A percentile compares a stretch with the other conserved stretches of the same genome.
Evolutionary conservation across 2,888 invertebrate genomes (phyloP).

Genomic region (Cistogaster globosa): DNA sequence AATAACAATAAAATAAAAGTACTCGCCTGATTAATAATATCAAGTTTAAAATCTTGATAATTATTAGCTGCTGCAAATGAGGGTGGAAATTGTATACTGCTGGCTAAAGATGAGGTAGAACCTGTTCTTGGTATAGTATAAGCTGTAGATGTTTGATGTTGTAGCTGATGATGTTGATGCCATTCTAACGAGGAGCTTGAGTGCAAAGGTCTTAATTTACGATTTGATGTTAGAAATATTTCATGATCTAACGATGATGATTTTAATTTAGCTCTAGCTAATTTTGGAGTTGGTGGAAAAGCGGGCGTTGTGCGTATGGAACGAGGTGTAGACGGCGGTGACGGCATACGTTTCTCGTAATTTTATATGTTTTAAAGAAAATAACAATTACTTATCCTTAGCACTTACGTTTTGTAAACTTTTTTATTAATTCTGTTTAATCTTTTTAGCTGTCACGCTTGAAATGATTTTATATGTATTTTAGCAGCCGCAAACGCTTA

Average conservation of each 20-base stretch:
- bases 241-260: slow-evolving; percentile 79
- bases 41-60: slow-evolving; percentile 81
- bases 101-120: slow-evolving; percentile 79
- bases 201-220: slow-evolving; percentile 72
- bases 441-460: slow-evolving; percentile 30
- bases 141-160: slow-evolving; percentile 67
- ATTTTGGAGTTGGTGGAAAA: slow-evolving; percentile 63
- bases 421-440: slow-evolving; percentile 12
- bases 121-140: slow-evolving; percentile 77
- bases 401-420: not conserved
- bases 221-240: slow-evolving; percentile 76
- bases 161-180: slow-evolving; percentile 73
- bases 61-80: slow-evolving; percentile 76
- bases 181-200: slow-evolving; percentile 73
- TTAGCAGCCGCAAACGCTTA: too few species aligned
- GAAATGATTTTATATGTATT: slow-evolving; percentile 33
- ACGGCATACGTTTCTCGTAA: slow-evolving; percentile 67
- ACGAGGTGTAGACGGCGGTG: slow-evolving; percentile 68
- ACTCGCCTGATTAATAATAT: slow-evolving; percentile 82
- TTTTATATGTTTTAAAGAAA: slow-evolving; percentile 14
- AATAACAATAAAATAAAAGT: not conserved
- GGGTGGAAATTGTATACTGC: slow-evolving; percentile 74
- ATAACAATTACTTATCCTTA: not conserved
- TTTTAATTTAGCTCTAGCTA: slow-evolving; percentile 75
- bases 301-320: slow-evolving; percentile 65